Evolutionary conservation across 92 coral and sea anemone genomes (phyloP).

Genomic region (Heliopora coerulea): DNA sequence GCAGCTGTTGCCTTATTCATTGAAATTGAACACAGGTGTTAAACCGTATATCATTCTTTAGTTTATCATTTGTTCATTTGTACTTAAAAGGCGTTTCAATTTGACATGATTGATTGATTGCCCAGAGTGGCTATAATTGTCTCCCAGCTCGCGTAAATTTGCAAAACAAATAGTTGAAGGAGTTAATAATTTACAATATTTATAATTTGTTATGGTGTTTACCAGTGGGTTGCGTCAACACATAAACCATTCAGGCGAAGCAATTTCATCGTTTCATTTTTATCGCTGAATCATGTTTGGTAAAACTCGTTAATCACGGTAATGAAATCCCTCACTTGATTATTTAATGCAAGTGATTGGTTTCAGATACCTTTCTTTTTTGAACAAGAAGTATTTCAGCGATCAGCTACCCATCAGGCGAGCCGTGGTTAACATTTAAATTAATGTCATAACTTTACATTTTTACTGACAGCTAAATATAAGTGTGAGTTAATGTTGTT

Average conservation of each 20-base stretch:
- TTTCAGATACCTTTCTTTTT: not conserved
- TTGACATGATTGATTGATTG: too few species aligned
- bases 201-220: not conserved
- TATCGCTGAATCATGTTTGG: not conserved
- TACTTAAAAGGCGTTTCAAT: too few species aligned
- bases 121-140: not conserved
- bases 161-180: not conserved
- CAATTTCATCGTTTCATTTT: not conserved
- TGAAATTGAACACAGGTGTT: too few species aligned
- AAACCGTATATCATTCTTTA: too few species aligned
- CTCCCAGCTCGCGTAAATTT: not conserved
- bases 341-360: not conserved
- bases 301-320: not conserved
- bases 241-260: not conserved
- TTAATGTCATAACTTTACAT: slow-evolving; percentile 43
- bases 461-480: not conserved
- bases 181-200: not conserved
- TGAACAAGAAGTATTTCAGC: not conserved
- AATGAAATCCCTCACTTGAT: not conserved
- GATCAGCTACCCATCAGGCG: not conserved
- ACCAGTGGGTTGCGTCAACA: not conserved
- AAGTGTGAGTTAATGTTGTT: slow-evolving; percentile 6
- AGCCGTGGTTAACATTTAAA: slow-evolving; percentile 30
- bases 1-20: too few species aligned
- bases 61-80: too few species aligned